Conservation (phyloP, 2,797 vertebrate species). For the Hippopotamyrus pictus region DNA sequence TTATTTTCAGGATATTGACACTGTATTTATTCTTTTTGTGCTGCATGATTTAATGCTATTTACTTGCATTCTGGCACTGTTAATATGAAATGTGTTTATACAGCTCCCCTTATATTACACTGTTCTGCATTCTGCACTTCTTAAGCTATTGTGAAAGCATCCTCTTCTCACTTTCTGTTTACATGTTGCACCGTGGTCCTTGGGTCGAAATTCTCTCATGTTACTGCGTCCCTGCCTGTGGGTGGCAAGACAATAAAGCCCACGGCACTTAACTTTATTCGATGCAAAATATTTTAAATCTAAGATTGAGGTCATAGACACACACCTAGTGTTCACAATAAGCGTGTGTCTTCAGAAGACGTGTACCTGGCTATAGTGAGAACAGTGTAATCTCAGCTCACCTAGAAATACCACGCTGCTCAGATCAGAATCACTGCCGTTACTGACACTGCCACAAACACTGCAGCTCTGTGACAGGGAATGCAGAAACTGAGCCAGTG, state of each 20-base stretch:
- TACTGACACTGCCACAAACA: neutral
- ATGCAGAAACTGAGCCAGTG: neutral
- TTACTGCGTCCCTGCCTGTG: neutral
- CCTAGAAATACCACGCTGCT: neutral
- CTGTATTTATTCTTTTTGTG: neutral
- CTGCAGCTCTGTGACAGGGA: neutral
- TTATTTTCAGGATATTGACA: neutral
- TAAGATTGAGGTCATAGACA: neutral
- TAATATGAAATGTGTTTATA: neutral
- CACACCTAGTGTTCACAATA: neutral
- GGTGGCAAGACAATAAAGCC: neutral
- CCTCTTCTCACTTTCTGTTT: neutral
- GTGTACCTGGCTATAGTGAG: neutral
- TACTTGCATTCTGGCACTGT: neutral
- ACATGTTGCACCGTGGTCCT: neutral
- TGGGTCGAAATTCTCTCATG: neutral
- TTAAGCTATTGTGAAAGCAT: neutral
- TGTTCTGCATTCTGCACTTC: neutral
- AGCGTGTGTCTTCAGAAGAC: neutral
- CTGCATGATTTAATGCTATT: neutral
- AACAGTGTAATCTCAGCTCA: neutral
- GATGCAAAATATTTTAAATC: neutral
- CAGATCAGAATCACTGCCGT: neutral
- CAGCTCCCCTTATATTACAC: neutral
- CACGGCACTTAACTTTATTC: neutral